phyloP scores from a whole-genome alignment of 2,888 invertebrate species.

The Standfussiana lucernea region DNA sequence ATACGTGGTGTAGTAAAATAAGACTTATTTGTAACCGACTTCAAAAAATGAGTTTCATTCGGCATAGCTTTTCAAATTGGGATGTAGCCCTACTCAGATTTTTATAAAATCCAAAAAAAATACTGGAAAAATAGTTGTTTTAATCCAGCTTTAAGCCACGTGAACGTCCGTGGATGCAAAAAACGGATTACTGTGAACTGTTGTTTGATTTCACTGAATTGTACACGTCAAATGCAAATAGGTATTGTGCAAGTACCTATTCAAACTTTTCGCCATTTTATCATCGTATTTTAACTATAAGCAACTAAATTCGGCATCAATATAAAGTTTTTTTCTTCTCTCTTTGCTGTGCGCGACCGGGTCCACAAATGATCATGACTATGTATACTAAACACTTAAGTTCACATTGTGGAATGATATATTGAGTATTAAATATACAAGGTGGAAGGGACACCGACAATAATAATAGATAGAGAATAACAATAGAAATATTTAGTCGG shows the following conservation, averaged over 20 bases:
- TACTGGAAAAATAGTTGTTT: not conserved
- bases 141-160: not conserved
- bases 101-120: not conserved
- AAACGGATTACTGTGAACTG: conserved; percentile 2
- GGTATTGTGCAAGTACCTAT: not conserved
- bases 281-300: not conserved
- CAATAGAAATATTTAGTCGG: too few species aligned
- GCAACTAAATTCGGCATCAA: not conserved
- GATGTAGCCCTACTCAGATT: not conserved
- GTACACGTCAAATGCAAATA: not conserved
- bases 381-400: not conserved
- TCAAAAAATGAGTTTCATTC: too few species aligned
- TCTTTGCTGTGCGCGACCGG: not conserved
- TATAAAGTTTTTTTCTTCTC: not conserved
- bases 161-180: not conserved
- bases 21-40: not conserved
- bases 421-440: not conserved
- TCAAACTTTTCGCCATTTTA: not conserved
- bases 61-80: not conserved
- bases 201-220: not conserved
- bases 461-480: too few species aligned
- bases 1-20: not conserved
- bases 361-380: not conserved
- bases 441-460: too few species aligned
- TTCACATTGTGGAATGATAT: not conserved